Evolutionary conservation across 2,888 invertebrate species (phyloP), one percentile per base, ranked within the genome.

Genomic region (Amitus sp.): DNA sequence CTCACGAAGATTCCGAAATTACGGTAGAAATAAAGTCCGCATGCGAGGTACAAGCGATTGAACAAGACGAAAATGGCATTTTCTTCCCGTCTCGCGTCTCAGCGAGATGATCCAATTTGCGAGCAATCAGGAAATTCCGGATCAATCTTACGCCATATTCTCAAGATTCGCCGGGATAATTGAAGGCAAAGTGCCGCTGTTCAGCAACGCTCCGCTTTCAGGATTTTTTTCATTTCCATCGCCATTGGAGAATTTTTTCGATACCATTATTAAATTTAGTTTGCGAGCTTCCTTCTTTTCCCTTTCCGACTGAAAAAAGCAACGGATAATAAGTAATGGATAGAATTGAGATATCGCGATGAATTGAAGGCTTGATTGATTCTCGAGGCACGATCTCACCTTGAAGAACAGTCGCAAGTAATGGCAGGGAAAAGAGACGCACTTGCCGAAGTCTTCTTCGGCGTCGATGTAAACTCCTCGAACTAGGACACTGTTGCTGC

Each of bases 391-490:
- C 10, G 10, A n/a, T 56, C 74, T 62, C 61, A 85, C 85, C 83
- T 85, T 83, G 83, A 93, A 90, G 82, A 91, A 91, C 10, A 92
- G 83, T 67, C 93, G 85, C 20, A 94, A 87, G 80, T 94, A 95
- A 75, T 92, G 91, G 75, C 93, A 92, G 2, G 94, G 92, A 79
- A 94, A 91, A 47, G 91, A 89, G 1, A 94, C 92, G 76, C 94
- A 93, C 71, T 92, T 89, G 12, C 93, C 92, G 0, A 89, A 90
- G 0, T 90, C 89, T 70, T 93, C 93, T 72, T 94, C 93, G 0
- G 91, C 94, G 80, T 95, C 95, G 50, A 94, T 92, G 82, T 92
- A 93, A 1, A 95, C 93, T 0, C 95, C 95, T 40, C 94, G 87
- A 2, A 94, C 94, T 62, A 95, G 85, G 49, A 95, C 86, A 0